Percentiles rank a stretch among this genome's conserved stretches.
phyloP scores from a whole-genome alignment of 2,888 invertebrate species.

The Apantesis nais region DNA sequence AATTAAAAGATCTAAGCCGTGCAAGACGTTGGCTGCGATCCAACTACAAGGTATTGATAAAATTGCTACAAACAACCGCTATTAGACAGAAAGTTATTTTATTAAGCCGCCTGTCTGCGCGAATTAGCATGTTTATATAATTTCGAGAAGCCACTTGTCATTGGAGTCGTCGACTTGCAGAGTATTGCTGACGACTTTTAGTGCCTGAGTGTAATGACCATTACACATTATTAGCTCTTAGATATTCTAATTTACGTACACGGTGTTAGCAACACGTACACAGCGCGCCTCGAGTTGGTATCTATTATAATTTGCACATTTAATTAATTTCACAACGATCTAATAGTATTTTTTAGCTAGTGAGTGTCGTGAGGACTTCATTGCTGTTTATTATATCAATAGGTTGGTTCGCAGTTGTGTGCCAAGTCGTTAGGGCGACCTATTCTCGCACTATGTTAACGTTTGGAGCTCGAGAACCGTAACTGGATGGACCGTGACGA shows the following conservation, averaged over 20 bases:
- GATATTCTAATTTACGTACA: slow-evolving; percentile 60
- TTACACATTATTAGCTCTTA: slow-evolving; percentile 56
- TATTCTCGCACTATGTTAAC: slow-evolving; percentile 74
- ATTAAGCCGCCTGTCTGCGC: slow-evolving; percentile 57
- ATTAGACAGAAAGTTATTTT: slow-evolving; percentile 67
- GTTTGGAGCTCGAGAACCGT: slow-evolving; percentile 65
- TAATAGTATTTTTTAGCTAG: slow-evolving; percentile 66
- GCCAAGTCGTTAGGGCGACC: slow-evolving; percentile 77
- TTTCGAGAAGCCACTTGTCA: slow-evolving; percentile 63
- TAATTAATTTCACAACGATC: slow-evolving; percentile 70
- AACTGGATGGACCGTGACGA: slow-evolving; percentile 65
- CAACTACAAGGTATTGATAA: slow-evolving; percentile 76
- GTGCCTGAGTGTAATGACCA: slow-evolving; percentile 32
- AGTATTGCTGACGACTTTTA: slow-evolving; percentile 49
- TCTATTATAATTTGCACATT: slow-evolving; percentile 61
- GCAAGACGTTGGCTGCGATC: slow-evolving; percentile 73
- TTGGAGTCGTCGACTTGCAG: slow-evolving; percentile 55
- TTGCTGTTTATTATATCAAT: slow-evolving; percentile 72
- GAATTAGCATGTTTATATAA: slow-evolving; percentile 69
- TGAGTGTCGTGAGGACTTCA: slow-evolving; percentile 71
- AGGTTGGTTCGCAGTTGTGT: slow-evolving; percentile 62
- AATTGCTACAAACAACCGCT: slow-evolving; percentile 74
- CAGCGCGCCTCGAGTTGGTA: slow-evolving; percentile 60
- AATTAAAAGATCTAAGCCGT: slow-evolving; percentile 83
- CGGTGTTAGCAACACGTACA: slow-evolving; percentile 59